These are phyloP conservation scores for Heliconius aoede DNA, from an alignment of 2,888 invertebrate genomes.

Conservation along the genomic window DNA sequence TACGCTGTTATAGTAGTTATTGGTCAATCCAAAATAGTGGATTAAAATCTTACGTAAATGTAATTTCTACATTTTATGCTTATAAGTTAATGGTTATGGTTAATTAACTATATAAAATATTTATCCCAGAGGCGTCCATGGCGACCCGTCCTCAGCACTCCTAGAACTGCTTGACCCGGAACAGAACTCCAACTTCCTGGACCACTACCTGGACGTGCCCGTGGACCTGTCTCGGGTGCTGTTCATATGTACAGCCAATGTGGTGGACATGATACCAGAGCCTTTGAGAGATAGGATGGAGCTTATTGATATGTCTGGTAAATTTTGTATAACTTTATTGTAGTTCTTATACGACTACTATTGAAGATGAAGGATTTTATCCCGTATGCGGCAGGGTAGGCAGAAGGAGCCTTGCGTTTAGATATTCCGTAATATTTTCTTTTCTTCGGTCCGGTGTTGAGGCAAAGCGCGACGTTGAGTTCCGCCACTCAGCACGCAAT, in stretches of 20 bases:
- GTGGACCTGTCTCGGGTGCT: conserved; percentile 98
- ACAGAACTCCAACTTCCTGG: conserved; percentile 98
- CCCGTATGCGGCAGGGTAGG: too few species aligned
- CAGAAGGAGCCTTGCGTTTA: too few species aligned
- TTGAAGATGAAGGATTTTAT: too few species aligned
- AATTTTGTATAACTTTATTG: conserved; percentile 36
- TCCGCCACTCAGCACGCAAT: too few species aligned
- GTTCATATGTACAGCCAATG: conserved; percentile 99
- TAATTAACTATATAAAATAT: too few species aligned
- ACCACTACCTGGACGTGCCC: conserved; percentile 98
- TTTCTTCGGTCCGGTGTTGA: too few species aligned
- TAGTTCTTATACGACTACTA: too few species aligned
- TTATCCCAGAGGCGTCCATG: conserved; percentile 92
- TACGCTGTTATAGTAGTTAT: too few species aligned
- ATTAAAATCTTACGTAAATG: too few species aligned
- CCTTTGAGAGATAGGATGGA: conserved; percentile 99
- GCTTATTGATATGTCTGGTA: conserved; percentile 98
- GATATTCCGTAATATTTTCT: too few species aligned
- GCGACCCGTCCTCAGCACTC: conserved; percentile 98
- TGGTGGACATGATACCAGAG: conserved; percentile 97
- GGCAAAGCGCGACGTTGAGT: too few species aligned
- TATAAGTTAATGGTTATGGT: not conserved
- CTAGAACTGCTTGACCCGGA: conserved; percentile 99
- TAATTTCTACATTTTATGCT: not conserved
- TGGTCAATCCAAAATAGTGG: too few species aligned